Base-by-base conservation (phyloP, 1,140 invertebrate genomes). In the Hyles euphorbiae region DNA sequence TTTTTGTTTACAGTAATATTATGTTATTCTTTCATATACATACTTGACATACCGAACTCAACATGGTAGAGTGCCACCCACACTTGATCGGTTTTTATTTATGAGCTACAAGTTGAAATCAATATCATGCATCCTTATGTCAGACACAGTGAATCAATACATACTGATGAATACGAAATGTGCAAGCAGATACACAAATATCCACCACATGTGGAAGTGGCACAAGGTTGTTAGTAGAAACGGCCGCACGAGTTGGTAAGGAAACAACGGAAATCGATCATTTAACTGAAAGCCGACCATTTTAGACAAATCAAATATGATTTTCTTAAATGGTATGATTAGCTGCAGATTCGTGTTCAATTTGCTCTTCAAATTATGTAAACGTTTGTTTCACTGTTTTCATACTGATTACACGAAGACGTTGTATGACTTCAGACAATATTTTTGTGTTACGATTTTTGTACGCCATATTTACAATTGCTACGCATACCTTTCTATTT, bases 221-320 rank as follows among this genome's bases (percentile, higher is more conserved):
- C 73, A 77, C 82, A 85, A 85, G 82, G 82, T 65, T 84, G 72
- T 72, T 56, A 56, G 75, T 77, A 83, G 78, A 83, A 83, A 84
- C 79, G 75, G 68, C 66, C 64, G 55, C 54, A 55, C 61, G 59
- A 59, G 40, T 64, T 51, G 60, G 53, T 70, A 74, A 77, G 69
- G 72, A 74, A 83, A 78, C 75, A 74, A 74, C 75, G 71, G 76
- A 82, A 68, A 69, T 61, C 33, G 53, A 66, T 65, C 5, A 78
- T 78, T 77, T 79, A 53, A 54, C 66, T 60, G 70, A 78, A 78
- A 77, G 69, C 57, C 63, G 58, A 8, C 55, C 52, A 33, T 57
- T 69, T 61, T 61, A 54, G 56, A 59, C 66, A 57, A 49, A 52
- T 55, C 36, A 9, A 54, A 64, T 34, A 51, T 45, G 52, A 45